Evolutionary conservation across 2,888 invertebrate genomes (phyloP), one percentile per base, ranked within the genome.

Genomic region (Lepidocyrtinus sp.): DNA sequence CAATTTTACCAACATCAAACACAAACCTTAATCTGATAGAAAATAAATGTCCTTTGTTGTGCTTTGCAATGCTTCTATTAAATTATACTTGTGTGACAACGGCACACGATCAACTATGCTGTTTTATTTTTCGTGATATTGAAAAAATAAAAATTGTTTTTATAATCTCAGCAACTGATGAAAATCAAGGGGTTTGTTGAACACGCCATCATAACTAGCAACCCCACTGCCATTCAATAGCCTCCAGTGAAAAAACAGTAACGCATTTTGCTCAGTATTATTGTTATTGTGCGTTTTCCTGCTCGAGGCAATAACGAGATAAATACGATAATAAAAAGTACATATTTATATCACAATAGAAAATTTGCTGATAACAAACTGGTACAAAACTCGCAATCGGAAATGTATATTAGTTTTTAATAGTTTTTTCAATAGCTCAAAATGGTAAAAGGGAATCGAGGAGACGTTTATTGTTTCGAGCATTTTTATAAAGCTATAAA

Each of bases 391-490:
- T 21, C 36, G 12, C 1, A 70, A 61, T 70, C 59, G 70, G 70
- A 70, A 70, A 70, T 70, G 70, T 70, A 70, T 22, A 70, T 70
- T 70, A 61, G 17, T 68, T 70, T 70, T 70, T 70, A 70, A 70
- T 61, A 70, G 59, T 19, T 61, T 70, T 70, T 55, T n/a, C 19
- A 69, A 46, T 69, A 9, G 46, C n/a, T 15, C 21, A 45, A 68
- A 68, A 22, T 50, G 1, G 36, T 17, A n/a, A 19, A 25, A 17
- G 27, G n/a, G 27, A 17, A 65, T 62, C 22, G 15, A 15, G 65
- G 12, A 2, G 19, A 50, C 19, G n/a, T n/a, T n/a, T 9, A 36
- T 12, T 9, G 12, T 36, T 36, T 12, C 36, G 36, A 9, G 7
- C 36, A 9, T 36, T 36, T 36, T 36, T 36, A 9, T 9, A 36